A percentile compares a stretch with the other conserved stretches of the same genome.
These are phyloP conservation scores for Blera fallax DNA, from an alignment of 2,888 invertebrate genomes.

Conservation along the genomic window DNA sequence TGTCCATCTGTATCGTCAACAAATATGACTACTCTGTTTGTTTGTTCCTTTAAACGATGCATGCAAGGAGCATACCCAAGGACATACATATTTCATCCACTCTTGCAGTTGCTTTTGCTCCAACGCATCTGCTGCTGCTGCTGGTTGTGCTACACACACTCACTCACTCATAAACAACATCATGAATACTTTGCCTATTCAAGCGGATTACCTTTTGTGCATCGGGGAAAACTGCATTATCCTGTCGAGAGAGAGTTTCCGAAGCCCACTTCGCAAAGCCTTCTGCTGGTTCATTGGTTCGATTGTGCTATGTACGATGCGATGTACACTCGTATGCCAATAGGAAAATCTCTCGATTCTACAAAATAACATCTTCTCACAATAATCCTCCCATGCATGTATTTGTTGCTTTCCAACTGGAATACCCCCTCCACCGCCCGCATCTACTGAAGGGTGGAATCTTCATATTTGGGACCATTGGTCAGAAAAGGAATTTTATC, in stretches of 20 bases:
- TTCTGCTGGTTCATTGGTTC: conserved; percentile 49
- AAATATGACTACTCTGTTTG: conserved; percentile 33
- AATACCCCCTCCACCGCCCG: neutral
- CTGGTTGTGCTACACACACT: neutral
- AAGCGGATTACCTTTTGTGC: conserved; percentile 61
- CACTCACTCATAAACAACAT: conserved; percentile 22
- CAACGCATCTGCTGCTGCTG: conserved; percentile 1
- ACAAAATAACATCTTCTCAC: conserved; percentile 9
- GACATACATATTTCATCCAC: neutral
- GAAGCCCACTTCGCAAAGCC: conserved; percentile 4
- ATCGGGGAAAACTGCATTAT: conserved; percentile 61
- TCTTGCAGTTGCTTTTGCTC: neutral
- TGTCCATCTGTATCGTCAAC: conserved; percentile 36
- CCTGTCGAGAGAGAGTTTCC: conserved; percentile 52
- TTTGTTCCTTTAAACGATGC: conserved; percentile 20
- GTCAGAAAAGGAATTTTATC: neutral
- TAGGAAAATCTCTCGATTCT: conserved; percentile 7
- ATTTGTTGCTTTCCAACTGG: neutral
- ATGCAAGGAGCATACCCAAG: conserved; percentile 15
- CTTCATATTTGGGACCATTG: neutral
- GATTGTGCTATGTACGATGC: conserved; percentile 4
- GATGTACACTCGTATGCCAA: conserved; percentile 5
- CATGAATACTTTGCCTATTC: conserved; percentile 55
- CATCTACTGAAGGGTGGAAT: neutral
- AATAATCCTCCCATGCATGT: conserved; percentile 1